These are phyloP conservation scores for Cotesia congregata DNA, from an alignment of 2,888 invertebrate species.

Conservation along the genomic window DNA sequence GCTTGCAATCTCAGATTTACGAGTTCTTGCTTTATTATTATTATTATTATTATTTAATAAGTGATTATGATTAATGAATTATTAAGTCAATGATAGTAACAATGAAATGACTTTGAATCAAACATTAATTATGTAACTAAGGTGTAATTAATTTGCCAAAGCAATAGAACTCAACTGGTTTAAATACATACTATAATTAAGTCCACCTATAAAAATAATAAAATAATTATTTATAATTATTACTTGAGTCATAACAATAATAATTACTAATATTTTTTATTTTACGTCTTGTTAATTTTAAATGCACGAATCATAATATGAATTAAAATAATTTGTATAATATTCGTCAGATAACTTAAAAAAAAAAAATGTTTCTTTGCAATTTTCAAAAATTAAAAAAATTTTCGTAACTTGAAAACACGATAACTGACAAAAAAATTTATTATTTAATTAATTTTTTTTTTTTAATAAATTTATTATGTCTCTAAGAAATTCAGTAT, in stretches of 20 bases:
- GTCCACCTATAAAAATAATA: constrained; percentile 57
- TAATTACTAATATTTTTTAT: constrained; percentile 13
- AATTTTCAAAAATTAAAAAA: too few species aligned
- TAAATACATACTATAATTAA: constrained; percentile 61
- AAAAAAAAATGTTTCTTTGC: too few species aligned
- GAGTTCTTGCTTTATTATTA: constrained; percentile 21
- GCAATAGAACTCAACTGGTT: constrained; percentile 57
- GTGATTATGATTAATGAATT: background rate
- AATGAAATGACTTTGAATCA: constrained; percentile 3
- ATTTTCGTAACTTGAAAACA: too few species aligned
- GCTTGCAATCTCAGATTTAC: background rate
- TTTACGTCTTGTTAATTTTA: too few species aligned
- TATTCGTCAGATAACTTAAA: too few species aligned
- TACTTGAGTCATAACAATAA: constrained; percentile 33
- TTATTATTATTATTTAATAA: background rate
- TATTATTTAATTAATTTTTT: too few species aligned
- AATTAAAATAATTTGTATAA: too few species aligned
- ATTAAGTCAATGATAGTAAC: background rate
- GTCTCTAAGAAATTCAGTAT: too few species aligned
- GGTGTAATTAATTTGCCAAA: constrained; percentile 50
- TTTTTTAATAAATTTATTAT: too few species aligned
- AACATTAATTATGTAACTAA: background rate
- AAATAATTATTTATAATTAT: background rate
- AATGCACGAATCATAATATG: too few species aligned
- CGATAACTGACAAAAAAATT: too few species aligned